A percentile compares a stretch with the other conserved stretches of the same genome.
phyloP scores from a whole-genome alignment of 2,888 invertebrate genomes.

The Xiphydria camelus region DNA sequence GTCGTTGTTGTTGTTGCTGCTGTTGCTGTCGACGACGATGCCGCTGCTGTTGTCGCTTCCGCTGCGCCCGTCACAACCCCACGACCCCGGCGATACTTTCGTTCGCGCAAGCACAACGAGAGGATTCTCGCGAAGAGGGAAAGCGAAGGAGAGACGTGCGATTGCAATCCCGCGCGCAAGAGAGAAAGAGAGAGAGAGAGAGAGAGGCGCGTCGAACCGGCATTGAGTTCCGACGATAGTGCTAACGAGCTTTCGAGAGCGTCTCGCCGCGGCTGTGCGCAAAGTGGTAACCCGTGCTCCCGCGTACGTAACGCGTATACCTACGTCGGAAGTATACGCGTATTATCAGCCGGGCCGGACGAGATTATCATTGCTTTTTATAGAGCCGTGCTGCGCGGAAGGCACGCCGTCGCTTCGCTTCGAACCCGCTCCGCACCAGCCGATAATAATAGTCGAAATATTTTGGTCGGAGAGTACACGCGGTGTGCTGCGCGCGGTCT shows the following conservation, averaged over 20 bases:
- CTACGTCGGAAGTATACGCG: not conserved
- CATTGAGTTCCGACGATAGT: too few species aligned
- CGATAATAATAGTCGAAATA: conserved; percentile 15
- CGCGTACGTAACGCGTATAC: not conserved
- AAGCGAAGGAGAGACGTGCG: conserved; percentile 1
- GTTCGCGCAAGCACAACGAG: not conserved
- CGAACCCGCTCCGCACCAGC: not conserved
- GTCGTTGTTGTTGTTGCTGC: not conserved
- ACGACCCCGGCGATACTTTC: too few species aligned
- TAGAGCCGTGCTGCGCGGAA: conserved; percentile 9
- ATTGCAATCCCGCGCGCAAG: too few species aligned
- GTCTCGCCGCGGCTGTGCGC: conserved; percentile 1
- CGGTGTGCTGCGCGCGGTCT: conserved; percentile 8
- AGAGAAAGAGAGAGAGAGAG: too few species aligned
- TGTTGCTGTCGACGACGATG: not conserved
- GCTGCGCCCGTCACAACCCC: too few species aligned
- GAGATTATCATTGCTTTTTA: conserved; percentile 23
- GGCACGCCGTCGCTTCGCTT: conserved; percentile 10
- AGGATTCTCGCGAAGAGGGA: conserved; percentile 10
- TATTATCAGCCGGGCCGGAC: conserved; percentile 9
- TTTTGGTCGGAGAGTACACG: conserved; percentile 11
- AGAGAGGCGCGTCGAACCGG: too few species aligned
- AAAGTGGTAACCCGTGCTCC: conserved; percentile 1
- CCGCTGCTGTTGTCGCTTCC: not conserved
- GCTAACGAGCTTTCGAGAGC: not conserved